Conservation (phyloP, 2,113 vertebrate species). For the Furnarius figulus region DNA sequence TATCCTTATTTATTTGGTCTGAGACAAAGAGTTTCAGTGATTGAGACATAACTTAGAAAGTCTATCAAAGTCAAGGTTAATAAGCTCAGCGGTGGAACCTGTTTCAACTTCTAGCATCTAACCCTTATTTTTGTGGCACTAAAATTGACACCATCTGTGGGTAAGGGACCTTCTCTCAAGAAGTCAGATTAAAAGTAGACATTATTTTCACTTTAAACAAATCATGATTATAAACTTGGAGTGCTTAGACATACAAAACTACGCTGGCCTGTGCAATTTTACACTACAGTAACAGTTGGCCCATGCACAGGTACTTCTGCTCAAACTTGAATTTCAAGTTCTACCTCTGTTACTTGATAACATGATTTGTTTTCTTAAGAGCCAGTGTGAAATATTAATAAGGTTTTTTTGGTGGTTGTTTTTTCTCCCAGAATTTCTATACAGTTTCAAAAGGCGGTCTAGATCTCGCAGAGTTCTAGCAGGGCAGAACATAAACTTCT, state of each 20-base stretch:
- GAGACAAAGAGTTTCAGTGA: neutral
- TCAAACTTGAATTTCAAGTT: neutral
- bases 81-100: neutral
- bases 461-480: neutral
- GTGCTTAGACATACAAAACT: neutral
- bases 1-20: neutral
- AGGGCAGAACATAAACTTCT: neutral
- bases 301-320: neutral
- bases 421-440: neutral
- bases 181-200: neutral
- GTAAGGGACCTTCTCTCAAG: neutral
- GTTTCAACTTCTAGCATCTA: neutral
- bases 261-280: neutral
- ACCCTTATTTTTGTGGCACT: neutral
- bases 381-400: neutral
- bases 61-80: neutral
- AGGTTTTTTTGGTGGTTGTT: neutral
- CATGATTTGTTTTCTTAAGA: neutral
- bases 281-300: neutral
- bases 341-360: neutral
- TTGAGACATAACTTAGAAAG: neutral
- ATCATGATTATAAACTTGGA: neutral
- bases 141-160: neutral
- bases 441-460: neutral
- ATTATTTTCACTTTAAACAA: neutral